Evolutionary conservation across 2,113 vertebrate species (phyloP).

Genomic region (Pygoscelis adeliae): DNA sequence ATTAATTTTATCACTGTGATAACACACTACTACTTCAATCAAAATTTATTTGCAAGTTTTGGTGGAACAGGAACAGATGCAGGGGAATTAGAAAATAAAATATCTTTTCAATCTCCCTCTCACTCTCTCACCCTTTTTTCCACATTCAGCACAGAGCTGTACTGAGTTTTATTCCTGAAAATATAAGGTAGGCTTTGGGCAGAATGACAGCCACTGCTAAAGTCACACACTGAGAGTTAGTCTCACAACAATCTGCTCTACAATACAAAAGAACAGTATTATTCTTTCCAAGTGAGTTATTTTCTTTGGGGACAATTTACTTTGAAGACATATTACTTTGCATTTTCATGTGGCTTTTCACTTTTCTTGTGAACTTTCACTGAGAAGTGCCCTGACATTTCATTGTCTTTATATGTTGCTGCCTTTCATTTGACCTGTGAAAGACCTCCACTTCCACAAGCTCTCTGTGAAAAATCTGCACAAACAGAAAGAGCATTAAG

Average conservation of each 20-base stretch:
- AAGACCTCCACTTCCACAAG: not conserved
- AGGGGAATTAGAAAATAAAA: conserved; percentile 1
- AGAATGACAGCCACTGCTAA: not conserved
- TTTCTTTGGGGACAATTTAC: not conserved
- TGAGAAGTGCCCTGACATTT: not conserved
- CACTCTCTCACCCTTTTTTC: not conserved
- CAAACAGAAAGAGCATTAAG: not conserved
- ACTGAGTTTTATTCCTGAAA: not conserved
- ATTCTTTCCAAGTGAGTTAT: not conserved
- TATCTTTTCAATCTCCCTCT: not conserved
- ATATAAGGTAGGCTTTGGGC: not conserved
- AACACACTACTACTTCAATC: not conserved
- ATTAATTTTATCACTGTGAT: conserved; percentile 37
- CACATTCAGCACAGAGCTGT: not conserved
- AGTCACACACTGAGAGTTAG: not conserved
- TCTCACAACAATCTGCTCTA: not conserved
- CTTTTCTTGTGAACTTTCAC: not conserved
- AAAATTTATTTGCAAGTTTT: conserved; percentile 27
- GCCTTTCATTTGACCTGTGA: not conserved
- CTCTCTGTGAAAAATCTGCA: not conserved
- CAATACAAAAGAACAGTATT: not conserved
- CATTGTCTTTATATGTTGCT: not conserved
- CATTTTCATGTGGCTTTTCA: not conserved
- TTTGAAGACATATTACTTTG: not conserved
- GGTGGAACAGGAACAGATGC: not conserved